Percentiles rank a stretch among this genome's conserved stretches.
phyloP scores from a whole-genome alignment of 2,888 invertebrate genomes.

The Lucinisca nassula region DNA sequence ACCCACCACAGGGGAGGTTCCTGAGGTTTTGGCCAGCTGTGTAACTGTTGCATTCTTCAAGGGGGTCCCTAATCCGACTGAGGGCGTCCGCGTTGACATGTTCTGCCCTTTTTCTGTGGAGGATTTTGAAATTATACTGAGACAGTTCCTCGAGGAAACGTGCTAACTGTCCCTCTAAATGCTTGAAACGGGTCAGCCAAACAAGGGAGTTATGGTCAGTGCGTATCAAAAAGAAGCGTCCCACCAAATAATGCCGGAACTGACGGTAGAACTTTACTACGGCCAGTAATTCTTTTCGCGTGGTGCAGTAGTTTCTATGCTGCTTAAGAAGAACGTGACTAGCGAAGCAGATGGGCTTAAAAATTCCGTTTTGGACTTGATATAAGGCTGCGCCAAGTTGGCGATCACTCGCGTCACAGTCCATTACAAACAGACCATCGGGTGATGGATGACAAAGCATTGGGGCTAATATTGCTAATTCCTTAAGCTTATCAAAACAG shows the following conservation, averaged over 20 bases:
- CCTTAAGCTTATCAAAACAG: slow-evolving; percentile 33
- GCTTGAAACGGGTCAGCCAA: slow-evolving; percentile 49
- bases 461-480: background rate
- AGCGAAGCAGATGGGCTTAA: slow-evolving; percentile 37
- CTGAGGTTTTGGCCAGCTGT: background rate
- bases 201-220: slow-evolving; percentile 49
- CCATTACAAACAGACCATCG: background rate
- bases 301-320: slow-evolving; percentile 49
- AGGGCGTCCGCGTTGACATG: slow-evolving; percentile 59
- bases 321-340: slow-evolving; percentile 27
- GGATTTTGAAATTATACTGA: slow-evolving; percentile 55
- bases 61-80: background rate
- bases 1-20: slow-evolving; percentile 35
- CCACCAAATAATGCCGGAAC: slow-evolving; percentile 47
- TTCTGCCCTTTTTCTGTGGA: slow-evolving; percentile 32
- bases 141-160: slow-evolving; percentile 60
- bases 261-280: slow-evolving; percentile 48
- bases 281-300: slow-evolving; percentile 55
- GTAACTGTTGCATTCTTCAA: background rate
- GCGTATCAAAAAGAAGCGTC: slow-evolving; percentile 30
- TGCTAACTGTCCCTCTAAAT: slow-evolving; percentile 46
- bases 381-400: slow-evolving; percentile 44
- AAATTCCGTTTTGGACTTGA: slow-evolving; percentile 58
- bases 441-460: slow-evolving; percentile 5
- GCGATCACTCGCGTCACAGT: slow-evolving; percentile 43